These are phyloP conservation scores for Ochotona princeps DNA, from an alignment of 2,113 vertebrate genomes.

Conservation along the genomic window DNA sequence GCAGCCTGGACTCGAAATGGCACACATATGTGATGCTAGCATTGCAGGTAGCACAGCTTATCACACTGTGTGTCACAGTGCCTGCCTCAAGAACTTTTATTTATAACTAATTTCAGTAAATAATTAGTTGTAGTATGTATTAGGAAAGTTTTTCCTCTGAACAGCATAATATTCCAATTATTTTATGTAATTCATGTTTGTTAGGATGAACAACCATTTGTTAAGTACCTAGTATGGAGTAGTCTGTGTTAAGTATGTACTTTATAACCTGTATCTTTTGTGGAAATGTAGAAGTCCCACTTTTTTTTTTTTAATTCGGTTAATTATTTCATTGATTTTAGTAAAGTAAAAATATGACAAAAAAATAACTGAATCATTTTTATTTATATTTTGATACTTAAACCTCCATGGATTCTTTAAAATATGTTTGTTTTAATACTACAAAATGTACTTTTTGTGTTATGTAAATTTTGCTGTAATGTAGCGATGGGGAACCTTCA, in stretches of 20 bases:
- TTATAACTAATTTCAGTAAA: slow-evolving; percentile 54
- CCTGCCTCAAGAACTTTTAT: slow-evolving; percentile 10
- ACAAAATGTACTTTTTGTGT: not conserved
- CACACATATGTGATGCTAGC: too few species aligned
- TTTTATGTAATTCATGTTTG: slow-evolving; percentile 31
- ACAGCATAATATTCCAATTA: not conserved
- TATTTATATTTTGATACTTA: slow-evolving; percentile 44
- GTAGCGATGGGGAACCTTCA: too few species aligned
- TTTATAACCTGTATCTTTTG: slow-evolving; percentile 27
- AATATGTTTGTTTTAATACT: not conserved
- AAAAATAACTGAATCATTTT: slow-evolving; percentile 9
- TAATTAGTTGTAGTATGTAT: not conserved
- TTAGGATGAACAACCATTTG: slow-evolving; percentile 5
- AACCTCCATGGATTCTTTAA: not conserved
- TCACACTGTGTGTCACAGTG: too few species aligned
- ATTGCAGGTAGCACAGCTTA: too few species aligned
- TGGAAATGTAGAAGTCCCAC: not conserved
- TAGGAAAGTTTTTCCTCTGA: slow-evolving; percentile 48
- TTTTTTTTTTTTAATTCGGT: not conserved
- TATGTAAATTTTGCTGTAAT: not conserved
- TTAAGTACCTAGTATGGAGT: not conserved
- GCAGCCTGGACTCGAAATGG: too few species aligned
- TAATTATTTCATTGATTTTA: slow-evolving; percentile 42
- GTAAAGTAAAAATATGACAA: slow-evolving; percentile 41
- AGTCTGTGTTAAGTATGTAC: not conserved